phyloP scores from a whole-genome alignment of 2,113 vertebrate species.

The Arvicanthis niloticus region DNA sequence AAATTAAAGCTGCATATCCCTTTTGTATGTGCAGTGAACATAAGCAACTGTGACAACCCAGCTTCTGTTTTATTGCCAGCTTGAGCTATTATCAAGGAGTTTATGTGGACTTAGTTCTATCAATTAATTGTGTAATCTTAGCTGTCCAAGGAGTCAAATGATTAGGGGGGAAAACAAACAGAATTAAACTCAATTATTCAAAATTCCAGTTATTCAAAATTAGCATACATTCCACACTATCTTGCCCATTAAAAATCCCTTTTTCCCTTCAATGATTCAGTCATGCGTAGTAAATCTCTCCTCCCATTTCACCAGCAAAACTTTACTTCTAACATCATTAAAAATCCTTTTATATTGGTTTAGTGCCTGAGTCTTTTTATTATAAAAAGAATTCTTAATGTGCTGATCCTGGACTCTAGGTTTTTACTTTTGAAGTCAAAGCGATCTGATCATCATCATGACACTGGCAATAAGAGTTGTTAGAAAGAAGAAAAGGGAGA shows the following conservation, averaged over 20 bases:
- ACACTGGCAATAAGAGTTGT: not conserved
- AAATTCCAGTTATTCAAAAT: constrained; percentile 69
- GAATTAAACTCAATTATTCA: constrained; percentile 75
- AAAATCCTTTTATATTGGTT: constrained; percentile 15
- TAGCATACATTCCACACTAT: constrained; percentile 50
- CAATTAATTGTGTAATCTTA: constrained; percentile 68
- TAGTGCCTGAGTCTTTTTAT: not conserved
- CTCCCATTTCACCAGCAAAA: constrained; percentile 21
- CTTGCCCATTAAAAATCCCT: constrained; percentile 55
- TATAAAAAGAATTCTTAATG: constrained; percentile 31
- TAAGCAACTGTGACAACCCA: constrained; percentile 76
- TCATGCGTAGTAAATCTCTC: constrained; percentile 41
- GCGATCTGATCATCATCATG: not conserved
- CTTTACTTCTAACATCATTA: constrained; percentile 36
- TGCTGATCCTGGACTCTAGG: not conserved
- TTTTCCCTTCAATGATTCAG: constrained; percentile 30
- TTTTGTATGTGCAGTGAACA: constrained; percentile 75
- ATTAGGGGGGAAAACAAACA: constrained; percentile 28
- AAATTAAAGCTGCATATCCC: constrained; percentile 83
- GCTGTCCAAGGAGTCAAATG: constrained; percentile 70
- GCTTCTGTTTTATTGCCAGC: constrained; percentile 79
- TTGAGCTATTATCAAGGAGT: constrained; percentile 72
- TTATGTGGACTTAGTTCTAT: constrained; percentile 72
- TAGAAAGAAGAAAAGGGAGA: not conserved
- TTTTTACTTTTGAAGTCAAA: constrained; percentile 7